Base-by-base conservation (phyloP, 2,888 invertebrate species). In the Aporophyla lueneburgensis region DNA sequence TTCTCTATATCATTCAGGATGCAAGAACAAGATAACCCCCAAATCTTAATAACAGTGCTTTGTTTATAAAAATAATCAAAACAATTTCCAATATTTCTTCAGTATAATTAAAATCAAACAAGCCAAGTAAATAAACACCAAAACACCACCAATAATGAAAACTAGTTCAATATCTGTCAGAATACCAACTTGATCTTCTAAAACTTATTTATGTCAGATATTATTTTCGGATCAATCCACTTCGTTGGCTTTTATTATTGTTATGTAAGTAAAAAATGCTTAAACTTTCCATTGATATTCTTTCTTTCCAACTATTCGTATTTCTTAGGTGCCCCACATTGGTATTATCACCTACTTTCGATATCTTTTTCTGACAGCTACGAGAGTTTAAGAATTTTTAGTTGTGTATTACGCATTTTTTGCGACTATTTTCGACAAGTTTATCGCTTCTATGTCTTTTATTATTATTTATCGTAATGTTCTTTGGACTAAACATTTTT, bases 211-310 rank as follows among this genome's bases (percentile, higher is more conserved):
- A 80, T 83, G 81, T 84, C 84, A 78, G 69, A 85, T 73, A 87
- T 88, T 85, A 87, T 83, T 83, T 79, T 85, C 83, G 76, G 85
- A 87, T 88, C 82, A 86, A 88, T 88, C 80, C 82, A 81, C 76
- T 81, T 84, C 74, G 72, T 76, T 74, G 79, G 72, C 83, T 87
- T 86, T 87, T 87, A 84, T 88, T 86, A 86, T 86, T 87, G 84
- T 90, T 87, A 86, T 86, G 84, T 78, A 76, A 86, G 76, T 83
- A 85, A 86, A 89, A 88, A 86, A 75, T 74, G 59, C 33, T 76
- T 74, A 77, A 79, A 74, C 81, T 85, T 88, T 76, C 72, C 81
- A 89, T 86, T 84, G 81, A 87, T 81, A 78, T 86, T 82, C 21
- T 21, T 83, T 81, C 65, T 78, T 76, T 70, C 19, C 66, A 73